These are phyloP conservation scores for Leptothorax acervorum DNA, from an alignment of 2,888 invertebrate species.

Conservation along the genomic window DNA sequence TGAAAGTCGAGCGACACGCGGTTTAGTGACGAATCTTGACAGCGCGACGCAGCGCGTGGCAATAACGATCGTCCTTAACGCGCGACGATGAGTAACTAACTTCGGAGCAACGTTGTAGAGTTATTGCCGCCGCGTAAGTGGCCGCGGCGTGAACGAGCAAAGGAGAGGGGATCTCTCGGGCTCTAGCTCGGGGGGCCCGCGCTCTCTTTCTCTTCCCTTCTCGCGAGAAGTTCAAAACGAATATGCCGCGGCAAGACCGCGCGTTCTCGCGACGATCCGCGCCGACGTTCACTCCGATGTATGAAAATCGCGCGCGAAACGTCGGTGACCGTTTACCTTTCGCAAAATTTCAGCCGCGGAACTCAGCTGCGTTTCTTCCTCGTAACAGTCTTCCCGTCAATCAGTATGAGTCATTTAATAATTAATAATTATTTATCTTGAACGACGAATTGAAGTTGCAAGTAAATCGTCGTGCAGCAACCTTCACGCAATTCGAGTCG, in stretches of 20 bases:
- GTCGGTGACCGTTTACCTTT: background rate
- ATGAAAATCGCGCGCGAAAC: conserved; percentile 36
- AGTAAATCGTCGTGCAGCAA: background rate
- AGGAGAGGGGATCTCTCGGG: background rate
- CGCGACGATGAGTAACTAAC: conserved; percentile 73
- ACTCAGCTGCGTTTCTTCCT: background rate
- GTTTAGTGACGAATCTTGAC: background rate
- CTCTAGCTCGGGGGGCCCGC: background rate
- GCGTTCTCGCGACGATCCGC: background rate
- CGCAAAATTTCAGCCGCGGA: background rate
- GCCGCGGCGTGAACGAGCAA: conserved; percentile 62
- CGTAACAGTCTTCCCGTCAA: background rate
- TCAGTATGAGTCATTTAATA: background rate
- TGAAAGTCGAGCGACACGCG: background rate
- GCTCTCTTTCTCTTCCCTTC: background rate
- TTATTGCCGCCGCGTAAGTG: conserved; percentile 81
- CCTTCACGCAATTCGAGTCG: background rate
- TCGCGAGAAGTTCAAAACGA: background rate
- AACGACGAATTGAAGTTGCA: background rate
- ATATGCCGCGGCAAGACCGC: background rate
- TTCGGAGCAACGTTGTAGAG: conserved; percentile 74
- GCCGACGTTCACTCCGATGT: background rate
- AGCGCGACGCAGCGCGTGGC: background rate
- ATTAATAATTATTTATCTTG: background rate
- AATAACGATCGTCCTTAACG: background rate